Evolutionary conservation across 2,888 invertebrate genomes (phyloP).

Genomic region (Zaprionus obscuricornis): DNA sequence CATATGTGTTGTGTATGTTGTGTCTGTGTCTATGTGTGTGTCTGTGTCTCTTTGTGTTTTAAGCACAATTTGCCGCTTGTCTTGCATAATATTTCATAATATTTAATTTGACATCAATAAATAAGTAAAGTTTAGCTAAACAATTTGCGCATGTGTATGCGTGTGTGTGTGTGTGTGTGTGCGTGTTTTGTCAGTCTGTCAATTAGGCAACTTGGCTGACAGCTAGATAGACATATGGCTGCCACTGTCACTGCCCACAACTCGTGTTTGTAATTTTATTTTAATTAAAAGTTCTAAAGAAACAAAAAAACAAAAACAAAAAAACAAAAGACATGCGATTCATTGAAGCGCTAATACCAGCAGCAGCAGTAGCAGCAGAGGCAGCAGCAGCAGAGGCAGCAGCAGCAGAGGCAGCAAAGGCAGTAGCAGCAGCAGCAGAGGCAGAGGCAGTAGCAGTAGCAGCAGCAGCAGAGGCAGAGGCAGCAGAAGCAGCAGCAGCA

Average conservation of each 20-base stretch:
- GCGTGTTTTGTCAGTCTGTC: constrained; percentile 40
- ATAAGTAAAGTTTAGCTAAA: constrained; percentile 37
- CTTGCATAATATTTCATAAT: constrained; percentile 69
- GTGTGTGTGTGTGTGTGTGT: too few species aligned
- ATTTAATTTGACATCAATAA: constrained; percentile 61
- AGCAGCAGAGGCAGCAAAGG: too few species aligned
- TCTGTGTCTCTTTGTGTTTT: constrained; percentile 35
- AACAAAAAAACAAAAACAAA: too few species aligned
- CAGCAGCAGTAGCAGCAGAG: too few species aligned
- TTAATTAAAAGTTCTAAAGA: constrained; percentile 76
- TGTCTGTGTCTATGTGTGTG: background rate
- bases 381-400: too few species aligned
- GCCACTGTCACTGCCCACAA: constrained; percentile 29
- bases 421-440: too few species aligned
- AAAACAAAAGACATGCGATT: constrained; percentile 78
- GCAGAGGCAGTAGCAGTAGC: too few species aligned
- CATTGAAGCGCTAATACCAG: constrained; percentile 69
- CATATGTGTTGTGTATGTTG: constrained; percentile 1
- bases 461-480: too few species aligned
- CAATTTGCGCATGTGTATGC: constrained; percentile 2
- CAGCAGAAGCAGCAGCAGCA: too few species aligned
- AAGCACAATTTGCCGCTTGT: too few species aligned
- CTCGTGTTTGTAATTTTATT: constrained; percentile 61
- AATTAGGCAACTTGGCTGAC: constrained; percentile 62
- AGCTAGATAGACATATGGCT: too few species aligned